phyloP scores from a whole-genome alignment of 1,140 invertebrate species.

The Eueides isabella region DNA sequence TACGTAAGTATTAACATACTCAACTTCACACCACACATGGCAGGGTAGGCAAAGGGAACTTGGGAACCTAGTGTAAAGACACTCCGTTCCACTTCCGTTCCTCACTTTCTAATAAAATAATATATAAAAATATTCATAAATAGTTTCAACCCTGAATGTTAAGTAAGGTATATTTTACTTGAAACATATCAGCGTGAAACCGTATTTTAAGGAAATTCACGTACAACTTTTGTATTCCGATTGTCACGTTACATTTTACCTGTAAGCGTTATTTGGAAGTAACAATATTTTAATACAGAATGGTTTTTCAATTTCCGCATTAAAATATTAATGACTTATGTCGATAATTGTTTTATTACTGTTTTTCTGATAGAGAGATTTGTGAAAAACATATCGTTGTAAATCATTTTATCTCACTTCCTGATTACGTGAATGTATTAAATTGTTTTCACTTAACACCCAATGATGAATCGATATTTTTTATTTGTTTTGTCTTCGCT shows the following conservation, averaged over 20 bases:
- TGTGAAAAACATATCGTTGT: too few species aligned
- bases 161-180: conserved; percentile 35
- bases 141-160: conserved; percentile 35
- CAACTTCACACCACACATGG: too few species aligned
- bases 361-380: too few species aligned
- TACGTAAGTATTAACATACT: too few species aligned
- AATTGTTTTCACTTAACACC: not conserved
- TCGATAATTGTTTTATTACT: not conserved
- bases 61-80: too few species aligned
- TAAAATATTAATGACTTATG: not conserved
- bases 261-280: not conserved
- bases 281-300: not conserved
- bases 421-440: not conserved
- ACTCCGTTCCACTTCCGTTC: too few species aligned
- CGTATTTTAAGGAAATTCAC: conserved; percentile 61
- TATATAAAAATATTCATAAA: not conserved
- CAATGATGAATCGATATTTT: too few species aligned
- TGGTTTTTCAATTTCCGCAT: not conserved
- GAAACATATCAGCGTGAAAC: conserved; percentile 40
- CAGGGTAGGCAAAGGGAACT: too few species aligned
- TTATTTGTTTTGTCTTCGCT: too few species aligned
- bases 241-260: conserved; percentile 36
- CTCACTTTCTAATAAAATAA: too few species aligned
- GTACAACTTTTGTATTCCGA: conserved; percentile 55
- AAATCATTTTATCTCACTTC: not conserved